Percentiles rank a stretch among this genome's conserved stretches.
Evolutionary conservation across 2,113 vertebrate genomes (phyloP).

Genomic region (Tyto alba): DNA sequence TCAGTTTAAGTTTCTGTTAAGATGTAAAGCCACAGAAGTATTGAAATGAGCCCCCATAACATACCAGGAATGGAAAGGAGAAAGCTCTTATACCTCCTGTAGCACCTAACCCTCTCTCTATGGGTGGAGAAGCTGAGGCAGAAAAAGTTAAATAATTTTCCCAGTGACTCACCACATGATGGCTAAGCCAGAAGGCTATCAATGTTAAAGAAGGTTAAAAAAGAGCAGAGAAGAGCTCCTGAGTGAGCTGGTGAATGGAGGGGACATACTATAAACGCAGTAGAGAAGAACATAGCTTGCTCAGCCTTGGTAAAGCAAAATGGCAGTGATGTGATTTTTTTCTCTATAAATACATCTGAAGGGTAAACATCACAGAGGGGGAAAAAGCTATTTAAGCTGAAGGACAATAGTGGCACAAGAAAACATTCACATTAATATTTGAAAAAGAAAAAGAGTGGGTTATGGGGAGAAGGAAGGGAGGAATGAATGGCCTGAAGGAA

Average conservation of each 20-base stretch:
- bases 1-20: neutral
- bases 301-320: neutral
- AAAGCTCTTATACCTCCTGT: neutral
- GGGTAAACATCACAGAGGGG: neutral
- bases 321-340: neutral
- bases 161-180: neutral
- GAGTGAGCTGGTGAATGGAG: neutral
- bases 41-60: neutral
- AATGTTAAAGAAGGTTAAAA: neutral
- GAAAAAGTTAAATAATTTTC: neutral
- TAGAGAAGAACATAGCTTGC: neutral
- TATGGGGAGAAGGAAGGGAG: neutral
- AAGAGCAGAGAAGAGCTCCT: neutral
- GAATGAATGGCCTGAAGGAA: neutral
- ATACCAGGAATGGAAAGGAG: neutral
- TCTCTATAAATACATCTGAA: conserved; percentile 23
- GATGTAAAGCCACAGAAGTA: neutral
- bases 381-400: neutral
- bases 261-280: neutral
- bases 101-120: neutral
- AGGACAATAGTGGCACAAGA: neutral
- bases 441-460: neutral
- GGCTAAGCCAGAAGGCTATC: neutral
- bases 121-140: neutral
- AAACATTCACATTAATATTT: neutral